phyloP scores from a whole-genome alignment of 92 coral and sea anemone species.

The Muricea muricata region DNA sequence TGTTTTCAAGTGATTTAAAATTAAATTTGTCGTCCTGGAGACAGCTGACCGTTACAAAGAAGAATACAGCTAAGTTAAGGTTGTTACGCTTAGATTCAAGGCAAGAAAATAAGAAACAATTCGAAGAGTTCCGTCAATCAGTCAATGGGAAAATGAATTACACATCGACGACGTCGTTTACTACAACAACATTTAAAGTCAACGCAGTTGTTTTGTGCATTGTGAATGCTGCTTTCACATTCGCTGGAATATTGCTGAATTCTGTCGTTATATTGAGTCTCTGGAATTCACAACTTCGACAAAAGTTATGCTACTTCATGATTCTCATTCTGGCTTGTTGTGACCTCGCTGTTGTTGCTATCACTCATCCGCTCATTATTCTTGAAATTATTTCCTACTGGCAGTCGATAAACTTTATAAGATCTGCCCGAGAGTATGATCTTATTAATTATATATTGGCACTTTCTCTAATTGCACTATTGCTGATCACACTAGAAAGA shows the following conservation, averaged over 20 bases:
- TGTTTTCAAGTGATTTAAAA: too few species aligned
- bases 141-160: too few species aligned
- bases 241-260: neutral
- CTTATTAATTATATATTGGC: neutral
- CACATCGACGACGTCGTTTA: neutral
- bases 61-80: too few species aligned
- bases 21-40: too few species aligned
- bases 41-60: too few species aligned
- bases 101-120: too few species aligned
- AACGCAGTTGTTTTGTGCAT: neutral
- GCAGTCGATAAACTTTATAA: neutral
- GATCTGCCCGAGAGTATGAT: neutral
- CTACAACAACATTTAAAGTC: neutral
- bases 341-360: neutral
- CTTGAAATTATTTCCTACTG: neutral
- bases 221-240: neutral
- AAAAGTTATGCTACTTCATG: neutral
- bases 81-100: too few species aligned
- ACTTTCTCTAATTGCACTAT: neutral
- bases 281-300: neutral
- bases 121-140: too few species aligned
- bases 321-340: neutral
- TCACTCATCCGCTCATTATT: neutral
- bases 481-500: slow-evolving; percentile 48
- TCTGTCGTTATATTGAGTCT: neutral